phyloP scores from a whole-genome alignment of 2,888 invertebrate genomes.

The Merodon equestris region DNA sequence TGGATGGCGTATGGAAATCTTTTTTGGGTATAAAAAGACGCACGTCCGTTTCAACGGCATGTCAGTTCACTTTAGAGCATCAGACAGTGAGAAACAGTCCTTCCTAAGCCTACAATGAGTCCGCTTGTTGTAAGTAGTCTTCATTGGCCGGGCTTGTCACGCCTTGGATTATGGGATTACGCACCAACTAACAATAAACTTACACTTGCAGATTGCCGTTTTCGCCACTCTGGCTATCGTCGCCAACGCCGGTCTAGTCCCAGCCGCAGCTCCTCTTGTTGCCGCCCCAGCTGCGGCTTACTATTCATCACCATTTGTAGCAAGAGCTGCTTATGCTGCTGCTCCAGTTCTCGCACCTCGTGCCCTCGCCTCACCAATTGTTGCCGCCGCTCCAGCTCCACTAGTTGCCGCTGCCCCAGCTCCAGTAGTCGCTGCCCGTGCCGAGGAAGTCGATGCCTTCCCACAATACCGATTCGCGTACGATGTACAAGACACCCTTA shows the following conservation, averaged over 20 bases:
- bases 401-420: conserved; percentile 73
- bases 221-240: conserved; percentile 77
- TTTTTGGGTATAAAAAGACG: conserved; percentile 76
- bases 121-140: conserved; percentile 78
- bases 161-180: conserved; percentile 56
- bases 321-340: conserved; percentile 69
- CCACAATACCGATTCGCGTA: conserved; percentile 80
- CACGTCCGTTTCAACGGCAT: conserved; percentile 73
- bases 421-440: conserved; percentile 72
- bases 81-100: conserved; percentile 77
- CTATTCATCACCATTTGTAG: no score
- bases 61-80: conserved; percentile 79
- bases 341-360: conserved; percentile 70
- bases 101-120: conserved; percentile 78
- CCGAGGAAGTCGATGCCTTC: conserved; percentile 78
- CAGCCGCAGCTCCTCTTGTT: conserved; percentile 73
- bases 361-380: conserved; percentile 69
- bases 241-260: conserved; percentile 75
- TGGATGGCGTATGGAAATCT: conserved; percentile 42
- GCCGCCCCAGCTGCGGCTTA: conserved; percentile 72
- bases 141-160: background rate
- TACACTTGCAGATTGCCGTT: conserved; percentile 75
- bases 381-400: conserved; percentile 73
- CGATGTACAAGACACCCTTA: conserved; percentile 79
- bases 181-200: background rate